These are phyloP conservation scores for Protobothrops flavoviridis DNA, from an alignment of 2,113 vertebrate genomes.

Conservation along the genomic window DNA sequence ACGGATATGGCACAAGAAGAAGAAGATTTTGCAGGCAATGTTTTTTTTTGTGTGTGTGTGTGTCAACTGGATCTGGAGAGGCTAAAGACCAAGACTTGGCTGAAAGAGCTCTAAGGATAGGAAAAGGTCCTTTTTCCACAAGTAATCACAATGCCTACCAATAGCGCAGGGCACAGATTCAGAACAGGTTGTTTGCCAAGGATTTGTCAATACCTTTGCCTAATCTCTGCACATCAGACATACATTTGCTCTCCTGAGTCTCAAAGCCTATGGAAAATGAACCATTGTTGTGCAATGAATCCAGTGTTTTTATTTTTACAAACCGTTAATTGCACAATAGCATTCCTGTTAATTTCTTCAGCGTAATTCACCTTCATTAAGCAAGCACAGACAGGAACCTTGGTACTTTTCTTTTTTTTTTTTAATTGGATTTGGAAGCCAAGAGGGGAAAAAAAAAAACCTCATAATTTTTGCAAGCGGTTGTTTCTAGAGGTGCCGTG, in stretches of 20 bases:
- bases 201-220: not conserved
- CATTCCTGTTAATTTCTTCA: constrained; percentile 59
- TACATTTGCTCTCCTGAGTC: no score
- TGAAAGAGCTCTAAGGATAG: not conserved
- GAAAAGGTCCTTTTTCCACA: not conserved
- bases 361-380: constrained; percentile 62
- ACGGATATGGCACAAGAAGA: no score
- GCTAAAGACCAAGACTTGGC: not conserved
- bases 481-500: constrained; percentile 32
- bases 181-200: not conserved
- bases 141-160: no score
- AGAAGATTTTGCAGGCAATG: no score
- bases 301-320: constrained; percentile 54
- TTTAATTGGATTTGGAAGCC: not conserved
- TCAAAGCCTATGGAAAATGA: not conserved
- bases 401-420: constrained; percentile 40
- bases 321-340: constrained; percentile 58
- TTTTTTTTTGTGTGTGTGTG: no score
- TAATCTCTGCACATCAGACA: not conserved
- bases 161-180: not conserved
- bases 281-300: constrained; percentile 44
- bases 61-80: not conserved
- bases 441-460: not conserved
- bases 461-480: constrained; percentile 31
- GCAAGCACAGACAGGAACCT: constrained; percentile 53